These are phyloP conservation scores for Amblyornis subalaris DNA, from an alignment of 2,113 vertebrate species.

Conservation along the genomic window DNA sequence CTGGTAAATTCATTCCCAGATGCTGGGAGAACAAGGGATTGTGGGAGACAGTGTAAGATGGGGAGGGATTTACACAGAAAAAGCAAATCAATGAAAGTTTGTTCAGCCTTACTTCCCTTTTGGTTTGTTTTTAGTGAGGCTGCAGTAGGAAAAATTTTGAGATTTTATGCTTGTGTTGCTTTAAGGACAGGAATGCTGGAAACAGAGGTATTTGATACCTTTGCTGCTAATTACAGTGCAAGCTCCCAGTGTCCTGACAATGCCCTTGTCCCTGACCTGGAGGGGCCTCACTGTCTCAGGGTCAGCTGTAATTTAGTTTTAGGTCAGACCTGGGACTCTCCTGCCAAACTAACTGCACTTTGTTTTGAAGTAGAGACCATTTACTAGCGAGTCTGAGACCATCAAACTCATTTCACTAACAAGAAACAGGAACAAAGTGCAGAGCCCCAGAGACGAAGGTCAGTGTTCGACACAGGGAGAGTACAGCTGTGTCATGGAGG, in stretches of 20 bases:
- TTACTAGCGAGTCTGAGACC: slow-evolving; percentile 54
- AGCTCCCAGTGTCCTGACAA: slow-evolving; percentile 58
- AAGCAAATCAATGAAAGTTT: not conserved
- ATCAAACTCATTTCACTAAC: slow-evolving; percentile 59
- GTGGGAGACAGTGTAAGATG: slow-evolving; percentile 2
- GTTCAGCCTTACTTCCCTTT: not conserved
- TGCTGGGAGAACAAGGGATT: slow-evolving; percentile 8
- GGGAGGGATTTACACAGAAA: slow-evolving; percentile 27
- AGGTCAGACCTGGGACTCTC: slow-evolving; percentile 61
- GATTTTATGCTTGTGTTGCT: slow-evolving; percentile 47
- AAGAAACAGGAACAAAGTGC: slow-evolving; percentile 59
- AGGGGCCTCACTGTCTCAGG: slow-evolving; percentile 59
- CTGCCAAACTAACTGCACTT: slow-evolving; percentile 52
- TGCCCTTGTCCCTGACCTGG: slow-evolving; percentile 66
- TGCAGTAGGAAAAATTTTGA: not conserved
- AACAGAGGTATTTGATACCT: slow-evolving; percentile 57
- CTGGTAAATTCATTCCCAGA: slow-evolving; percentile 35
- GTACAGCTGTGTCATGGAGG: not conserved
- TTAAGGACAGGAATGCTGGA: slow-evolving; percentile 58
- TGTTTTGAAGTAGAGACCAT: slow-evolving; percentile 62
- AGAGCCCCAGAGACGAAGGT: slow-evolving; percentile 41
- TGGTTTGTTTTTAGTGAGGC: not conserved
- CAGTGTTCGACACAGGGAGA: not conserved
- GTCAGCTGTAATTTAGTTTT: slow-evolving; percentile 67
- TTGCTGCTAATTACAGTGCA: slow-evolving; percentile 63